Evolutionary conservation across 2,113 vertebrate species (phyloP).

Genomic region (Bungarus multicinctus): DNA sequence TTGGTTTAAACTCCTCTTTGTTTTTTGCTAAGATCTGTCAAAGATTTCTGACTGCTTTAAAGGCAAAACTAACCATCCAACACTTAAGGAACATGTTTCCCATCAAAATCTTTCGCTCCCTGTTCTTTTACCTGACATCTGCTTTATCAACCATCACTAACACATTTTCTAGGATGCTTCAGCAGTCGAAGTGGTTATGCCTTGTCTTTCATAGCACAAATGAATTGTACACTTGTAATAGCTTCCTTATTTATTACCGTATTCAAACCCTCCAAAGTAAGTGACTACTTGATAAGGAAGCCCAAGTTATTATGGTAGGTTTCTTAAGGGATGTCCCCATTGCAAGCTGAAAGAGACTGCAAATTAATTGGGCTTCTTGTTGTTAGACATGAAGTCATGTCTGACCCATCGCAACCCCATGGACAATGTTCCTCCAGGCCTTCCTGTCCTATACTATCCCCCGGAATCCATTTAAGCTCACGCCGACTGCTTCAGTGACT

Average conservation of each 20-base stretch:
- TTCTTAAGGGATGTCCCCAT: not conserved
- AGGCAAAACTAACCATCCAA: not conserved
- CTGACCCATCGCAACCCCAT: no score
- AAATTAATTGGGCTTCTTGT: no score
- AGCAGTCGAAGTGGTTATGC: not conserved
- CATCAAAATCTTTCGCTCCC: not conserved
- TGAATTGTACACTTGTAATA: not conserved
- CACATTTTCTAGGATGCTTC: not conserved
- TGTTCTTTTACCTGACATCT: not conserved
- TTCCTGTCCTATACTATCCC: no score
- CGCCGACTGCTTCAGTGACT: no score
- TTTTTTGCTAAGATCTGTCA: not conserved
- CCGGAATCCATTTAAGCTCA: no score
- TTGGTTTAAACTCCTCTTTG: not conserved
- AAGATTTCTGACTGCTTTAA: not conserved
- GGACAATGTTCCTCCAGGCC: no score
- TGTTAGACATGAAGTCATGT: no score
- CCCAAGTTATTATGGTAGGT: not conserved
- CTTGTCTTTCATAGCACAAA: not conserved
- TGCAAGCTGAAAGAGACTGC: not conserved
- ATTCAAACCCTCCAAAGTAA: not conserved
- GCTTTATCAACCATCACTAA: not conserved
- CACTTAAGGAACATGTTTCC: not conserved
- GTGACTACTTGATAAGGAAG: not conserved
- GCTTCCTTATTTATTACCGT: not conserved